Base-by-base conservation (phyloP, 1,140 invertebrate species). In the Cydia strobilella region DNA sequence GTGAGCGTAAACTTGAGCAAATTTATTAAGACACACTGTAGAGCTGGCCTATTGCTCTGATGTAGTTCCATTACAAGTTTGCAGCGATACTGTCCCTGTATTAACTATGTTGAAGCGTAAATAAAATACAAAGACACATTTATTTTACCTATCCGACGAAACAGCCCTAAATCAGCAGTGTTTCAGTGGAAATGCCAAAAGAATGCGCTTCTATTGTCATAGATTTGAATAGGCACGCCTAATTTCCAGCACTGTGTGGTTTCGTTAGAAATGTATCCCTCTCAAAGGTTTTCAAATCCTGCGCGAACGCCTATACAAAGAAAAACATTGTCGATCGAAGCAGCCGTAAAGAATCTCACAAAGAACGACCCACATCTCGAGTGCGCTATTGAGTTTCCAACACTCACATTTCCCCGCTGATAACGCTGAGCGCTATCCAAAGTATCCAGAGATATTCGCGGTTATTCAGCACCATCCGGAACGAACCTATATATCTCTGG, bases 331-430 rank as follows among this genome's bases (percentile, higher is more conserved):
- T 23, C 65, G 31, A 39, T 69, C 31, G 31, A 69, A 69, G 31
- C 65, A 9, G 65, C 18, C 15, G 7, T 15, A 35, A 69, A 69
- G 35, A 69, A 39, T 5, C n/a, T 35, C 31, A 18, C 65, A 69
- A 69, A 69, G 65, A 39, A 35, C 65, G 65, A 42, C 35, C 65
- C 65, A 69, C 15, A 69, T 69, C 31, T 69, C 27, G 18, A 69
- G 65, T 69, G 31, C 27, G 63, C 63, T 66, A 42, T 69, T 69
- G 65, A 69, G 27, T 69, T 69, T 42, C 31, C 31, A 35, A 69
- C 27, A 69, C 65, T 69, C 65, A 39, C 10, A 69, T 42, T 66
- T 69, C n/a, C 63, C 13, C 2, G 63, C 63, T 31, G 25, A 69
- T 18, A 69, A 69, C 3, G 31, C 31, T 20, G 45, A 4, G 45